Conservation (phyloP, 2,113 vertebrate genomes). For the Sus scrofa region DNA sequence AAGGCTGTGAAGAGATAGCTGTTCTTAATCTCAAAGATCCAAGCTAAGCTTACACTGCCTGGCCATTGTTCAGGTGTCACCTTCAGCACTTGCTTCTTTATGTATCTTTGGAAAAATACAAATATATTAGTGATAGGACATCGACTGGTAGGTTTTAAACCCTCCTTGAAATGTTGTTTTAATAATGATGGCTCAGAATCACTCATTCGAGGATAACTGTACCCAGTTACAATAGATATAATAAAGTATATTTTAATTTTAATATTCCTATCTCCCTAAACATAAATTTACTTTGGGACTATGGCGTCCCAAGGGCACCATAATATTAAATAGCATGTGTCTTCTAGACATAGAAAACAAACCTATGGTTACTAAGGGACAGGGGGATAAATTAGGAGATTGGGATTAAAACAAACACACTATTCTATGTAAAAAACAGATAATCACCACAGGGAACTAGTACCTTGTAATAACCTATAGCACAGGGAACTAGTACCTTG, state of each 20-base stretch:
- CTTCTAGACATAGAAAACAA: no score
- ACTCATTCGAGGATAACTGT: slow-evolving; percentile 47
- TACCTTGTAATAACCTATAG: no score
- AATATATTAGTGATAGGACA: slow-evolving; percentile 51
- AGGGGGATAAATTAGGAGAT: no score
- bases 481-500: no score
- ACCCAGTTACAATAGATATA: not conserved
- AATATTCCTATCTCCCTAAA: slow-evolving; percentile 56
- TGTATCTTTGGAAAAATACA: slow-evolving; percentile 59
- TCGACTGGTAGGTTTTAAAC: slow-evolving; percentile 10
- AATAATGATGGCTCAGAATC: slow-evolving; percentile 25
- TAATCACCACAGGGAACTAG: no score
- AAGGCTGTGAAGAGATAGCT: slow-evolving; percentile 72
- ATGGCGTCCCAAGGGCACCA: not conserved
- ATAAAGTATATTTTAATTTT: slow-evolving; percentile 11
- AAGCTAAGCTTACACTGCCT: not conserved
- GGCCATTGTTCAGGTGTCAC: slow-evolving; percentile 52
- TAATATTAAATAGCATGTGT: not conserved
- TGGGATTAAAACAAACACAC: no score
- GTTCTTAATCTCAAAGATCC: slow-evolving; percentile 74
- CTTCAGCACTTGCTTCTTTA: slow-evolving; percentile 39
- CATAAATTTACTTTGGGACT: slow-evolving; percentile 35
- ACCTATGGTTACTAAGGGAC: no score
- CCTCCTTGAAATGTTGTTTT: slow-evolving; percentile 57
- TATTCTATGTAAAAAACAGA: no score